phyloP scores from a whole-genome alignment of 64 coral and sea anemone genomes.

The Pachyseris speciosa region DNA sequence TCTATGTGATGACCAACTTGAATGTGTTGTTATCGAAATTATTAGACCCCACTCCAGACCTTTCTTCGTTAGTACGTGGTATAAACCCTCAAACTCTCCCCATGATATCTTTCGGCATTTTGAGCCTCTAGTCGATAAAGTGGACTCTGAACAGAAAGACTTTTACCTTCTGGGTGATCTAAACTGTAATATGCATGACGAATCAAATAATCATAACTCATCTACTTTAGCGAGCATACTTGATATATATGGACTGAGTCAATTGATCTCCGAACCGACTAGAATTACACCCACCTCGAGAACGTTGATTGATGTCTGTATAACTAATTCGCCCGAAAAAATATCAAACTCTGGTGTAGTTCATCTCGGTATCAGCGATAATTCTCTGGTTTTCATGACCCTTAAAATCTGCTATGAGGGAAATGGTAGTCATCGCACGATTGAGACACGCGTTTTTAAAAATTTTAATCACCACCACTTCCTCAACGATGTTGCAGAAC shows the following conservation, averaged over 20 bases:
- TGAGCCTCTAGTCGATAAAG: constrained; percentile 25
- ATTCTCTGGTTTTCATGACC: constrained; percentile 53
- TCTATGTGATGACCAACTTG: not conserved
- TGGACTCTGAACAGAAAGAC: constrained; percentile 48
- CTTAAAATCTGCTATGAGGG: constrained; percentile 26
- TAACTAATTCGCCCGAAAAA: constrained; percentile 38
- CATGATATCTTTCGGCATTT: constrained; percentile 1
- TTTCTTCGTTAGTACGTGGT: too few relatives aligned
- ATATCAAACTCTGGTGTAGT: constrained; percentile 29
- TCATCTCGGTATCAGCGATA: constrained; percentile 28
- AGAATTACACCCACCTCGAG: constrained; percentile 26
- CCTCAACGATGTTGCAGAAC: constrained; percentile 8
- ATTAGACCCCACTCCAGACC: constrained; percentile 18
- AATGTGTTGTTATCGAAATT: constrained; percentile 15
- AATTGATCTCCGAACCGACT: constrained; percentile 49
- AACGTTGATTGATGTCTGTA: constrained; percentile 29
- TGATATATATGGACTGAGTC: constrained; percentile 49
- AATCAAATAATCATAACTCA: not conserved
- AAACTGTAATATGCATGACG: constrained; percentile 49
- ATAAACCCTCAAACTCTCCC: constrained; percentile 19
- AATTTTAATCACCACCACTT: constrained; percentile 40
- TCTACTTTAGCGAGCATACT: constrained; percentile 10
- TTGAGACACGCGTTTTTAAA: constrained; percentile 14
- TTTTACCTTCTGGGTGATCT: constrained; percentile 44
- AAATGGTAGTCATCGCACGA: not conserved